Conservation (phyloP, 1,140 invertebrate genomes). For the Papilio dardanus region DNA sequence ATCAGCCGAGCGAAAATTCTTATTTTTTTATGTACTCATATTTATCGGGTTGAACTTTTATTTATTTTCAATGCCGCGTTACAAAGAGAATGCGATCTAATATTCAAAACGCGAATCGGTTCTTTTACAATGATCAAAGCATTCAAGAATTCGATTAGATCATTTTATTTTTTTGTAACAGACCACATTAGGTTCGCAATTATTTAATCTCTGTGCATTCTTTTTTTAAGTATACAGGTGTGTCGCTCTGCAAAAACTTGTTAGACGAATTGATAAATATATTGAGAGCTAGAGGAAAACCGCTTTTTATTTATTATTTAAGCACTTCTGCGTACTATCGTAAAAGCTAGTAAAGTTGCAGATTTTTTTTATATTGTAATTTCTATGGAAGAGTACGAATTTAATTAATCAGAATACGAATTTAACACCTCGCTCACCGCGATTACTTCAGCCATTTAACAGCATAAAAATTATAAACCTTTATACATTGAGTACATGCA, state of each 20-base stretch:
- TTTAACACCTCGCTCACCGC: no score
- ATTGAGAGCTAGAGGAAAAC: not conserved
- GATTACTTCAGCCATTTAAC: no score
- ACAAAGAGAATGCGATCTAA: not conserved
- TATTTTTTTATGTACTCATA: no score
- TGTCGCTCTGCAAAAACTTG: not conserved
- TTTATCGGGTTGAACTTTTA: not conserved
- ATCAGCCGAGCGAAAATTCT: no score
- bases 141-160: conserved; percentile 15
- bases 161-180: not conserved
- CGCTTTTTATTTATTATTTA: not conserved
- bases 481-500: not conserved
- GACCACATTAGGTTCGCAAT: not conserved
- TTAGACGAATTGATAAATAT: not conserved
- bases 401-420: no score
- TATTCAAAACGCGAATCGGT: not conserved
- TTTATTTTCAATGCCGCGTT: not conserved
- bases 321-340: no score
- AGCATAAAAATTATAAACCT: no score
- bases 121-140: conserved; percentile 13
- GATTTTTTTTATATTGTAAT: no score
- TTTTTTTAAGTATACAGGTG: not conserved
- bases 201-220: not conserved
- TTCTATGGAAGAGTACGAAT: no score
- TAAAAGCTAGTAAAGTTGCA: no score